Evolutionary conservation across 2,888 invertebrate genomes (phyloP), one percentile per base, ranked within the genome.

Genomic region (Hydroisotoma schaefferi): DNA sequence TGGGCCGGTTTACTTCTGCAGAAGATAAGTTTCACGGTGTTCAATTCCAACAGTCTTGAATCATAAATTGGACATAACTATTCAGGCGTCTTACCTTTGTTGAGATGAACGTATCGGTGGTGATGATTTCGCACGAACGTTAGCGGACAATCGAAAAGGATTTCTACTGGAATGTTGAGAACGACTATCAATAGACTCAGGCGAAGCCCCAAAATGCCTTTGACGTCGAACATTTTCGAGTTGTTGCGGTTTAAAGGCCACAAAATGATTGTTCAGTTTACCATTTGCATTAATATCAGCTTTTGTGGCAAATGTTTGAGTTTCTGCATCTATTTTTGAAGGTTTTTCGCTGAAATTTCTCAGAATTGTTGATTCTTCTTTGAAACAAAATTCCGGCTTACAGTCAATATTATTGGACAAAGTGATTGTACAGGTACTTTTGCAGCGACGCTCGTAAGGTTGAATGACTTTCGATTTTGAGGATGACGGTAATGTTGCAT

Each of bases 371-470:
- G 49, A 26, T 52, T 29, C 8, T 46, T 57, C 33, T 27, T 53
- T 2, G 43, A 43, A 59, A 55, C 56, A 44, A 22, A 6, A 43
- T 15, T 8, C 26, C 15, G 33, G n/a, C 18, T 22, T 20, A 33
- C 6, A 12, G 12, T 61, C 52, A 57, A 40, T 62, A 55, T 71
- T 71, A 55, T 71, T 71, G 6, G 84, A 82, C 47, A 87, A 78
- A 15, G 84, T 81, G 57, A 87, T 86, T 73, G 82, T 86, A 74
- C 85, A 86, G 0, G 86, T 86, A 75, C 85, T 86, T 65, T 80
- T 81, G 73, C 86, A 86, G 59, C 80, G 77, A 4, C 81, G 75
- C 65, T 80, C 78, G 65, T 78, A 79, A 1, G 78, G 77, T 49
- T 77, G 77, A 20, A 76, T 76, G 0, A 74, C 63, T 56, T 76